Conservation (phyloP, 2,888 invertebrate genomes). For the Pelosia muscerda region DNA sequence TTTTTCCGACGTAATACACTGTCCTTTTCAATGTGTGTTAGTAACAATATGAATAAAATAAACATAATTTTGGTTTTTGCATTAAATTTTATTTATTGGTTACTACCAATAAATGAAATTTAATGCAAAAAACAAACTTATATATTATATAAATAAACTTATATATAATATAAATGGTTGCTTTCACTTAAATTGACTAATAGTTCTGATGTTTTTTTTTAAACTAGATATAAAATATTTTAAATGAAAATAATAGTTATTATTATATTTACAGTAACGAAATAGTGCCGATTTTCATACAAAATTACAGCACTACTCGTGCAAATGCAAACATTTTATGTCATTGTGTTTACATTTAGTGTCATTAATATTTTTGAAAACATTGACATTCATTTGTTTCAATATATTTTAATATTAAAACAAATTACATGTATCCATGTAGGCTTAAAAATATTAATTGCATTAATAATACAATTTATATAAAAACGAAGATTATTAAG, state of each 20-base stretch:
- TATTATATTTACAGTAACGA: conserved; percentile 10
- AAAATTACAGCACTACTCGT: not conserved
- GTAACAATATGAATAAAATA: conserved; percentile 8
- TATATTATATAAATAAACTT: no score
- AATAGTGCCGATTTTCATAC: not conserved
- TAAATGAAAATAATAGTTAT: conserved; percentile 10
- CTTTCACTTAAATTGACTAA: not conserved
- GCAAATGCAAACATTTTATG: not conserved
- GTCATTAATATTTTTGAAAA: not conserved
- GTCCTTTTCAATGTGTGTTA: conserved; percentile 18
- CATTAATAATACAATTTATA: not conserved
- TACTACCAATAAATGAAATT: no score
- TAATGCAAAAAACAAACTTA: no score
- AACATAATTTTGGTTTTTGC: no score
- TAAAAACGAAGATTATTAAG: not conserved
- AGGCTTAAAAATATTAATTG: conserved; percentile 18
- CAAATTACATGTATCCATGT: not conserved
- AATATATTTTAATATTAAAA: conserved; percentile 8
- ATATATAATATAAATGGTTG: no score
- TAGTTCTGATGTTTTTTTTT: conserved; percentile 12
- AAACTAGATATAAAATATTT: conserved; percentile 14
- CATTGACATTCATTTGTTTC: conserved; percentile 5
- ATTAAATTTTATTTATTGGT: not conserved
- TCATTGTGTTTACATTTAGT: not conserved
- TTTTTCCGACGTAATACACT: not conserved